Conservation (phyloP, 2,113 vertebrate species). For the Seriola quinqueradiata region DNA sequence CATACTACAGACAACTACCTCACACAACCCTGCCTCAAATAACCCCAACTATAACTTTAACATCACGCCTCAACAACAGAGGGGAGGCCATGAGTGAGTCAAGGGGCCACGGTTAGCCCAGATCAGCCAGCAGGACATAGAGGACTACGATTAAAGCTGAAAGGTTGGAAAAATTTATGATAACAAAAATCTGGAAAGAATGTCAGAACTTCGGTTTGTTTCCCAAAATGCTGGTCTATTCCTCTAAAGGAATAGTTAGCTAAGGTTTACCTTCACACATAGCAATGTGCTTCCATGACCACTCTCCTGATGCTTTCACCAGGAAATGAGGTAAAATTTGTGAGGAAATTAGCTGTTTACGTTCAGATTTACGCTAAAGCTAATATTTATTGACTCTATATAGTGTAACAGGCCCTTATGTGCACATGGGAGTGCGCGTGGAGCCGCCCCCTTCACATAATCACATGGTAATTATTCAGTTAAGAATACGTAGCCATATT, state of each 20-base stretch:
- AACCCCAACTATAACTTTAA: too few relatives aligned
- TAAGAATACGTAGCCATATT: constrained; percentile 23
- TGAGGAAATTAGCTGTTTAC: constrained; percentile 70
- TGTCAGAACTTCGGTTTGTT: too few relatives aligned
- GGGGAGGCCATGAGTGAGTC: too few relatives aligned
- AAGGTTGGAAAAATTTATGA: too few relatives aligned
- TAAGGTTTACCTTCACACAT: constrained; percentile 4
- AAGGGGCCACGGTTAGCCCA: too few relatives aligned
- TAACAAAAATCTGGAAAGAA: too few relatives aligned
- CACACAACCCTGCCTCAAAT: too few relatives aligned
- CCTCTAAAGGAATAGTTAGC: not conserved
- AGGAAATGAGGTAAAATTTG: constrained; percentile 64
- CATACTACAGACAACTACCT: too few relatives aligned
- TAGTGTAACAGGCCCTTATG: constrained; percentile 11
- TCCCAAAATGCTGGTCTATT: too few relatives aligned
- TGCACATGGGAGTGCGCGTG: constrained; percentile 14
- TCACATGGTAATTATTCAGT: constrained; percentile 56
- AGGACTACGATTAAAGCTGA: too few relatives aligned
- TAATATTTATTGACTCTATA: constrained; percentile 67
- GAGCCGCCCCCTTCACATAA: constrained; percentile 21
- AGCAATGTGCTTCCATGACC: not conserved
- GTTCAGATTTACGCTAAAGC: constrained; percentile 52
- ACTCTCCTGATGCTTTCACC: not conserved
- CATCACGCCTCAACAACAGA: too few relatives aligned
- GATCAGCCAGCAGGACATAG: too few relatives aligned